Evolutionary conservation across 2,113 vertebrate genomes (phyloP).

Genomic region (Phyllostomus hastatus): DNA sequence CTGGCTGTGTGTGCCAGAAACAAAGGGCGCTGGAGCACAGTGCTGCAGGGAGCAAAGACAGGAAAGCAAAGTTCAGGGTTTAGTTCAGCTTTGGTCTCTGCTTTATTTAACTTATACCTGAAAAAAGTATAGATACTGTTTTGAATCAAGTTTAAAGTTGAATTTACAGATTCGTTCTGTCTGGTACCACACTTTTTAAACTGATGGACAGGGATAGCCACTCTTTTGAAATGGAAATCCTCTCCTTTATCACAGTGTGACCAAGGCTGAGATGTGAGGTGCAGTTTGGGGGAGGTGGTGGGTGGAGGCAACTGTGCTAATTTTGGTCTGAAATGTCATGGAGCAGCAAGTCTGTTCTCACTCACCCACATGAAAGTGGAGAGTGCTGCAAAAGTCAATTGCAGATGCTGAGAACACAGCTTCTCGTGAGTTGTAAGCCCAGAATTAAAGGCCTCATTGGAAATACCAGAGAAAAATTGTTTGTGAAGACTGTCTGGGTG

Average conservation of each 20-base stretch:
- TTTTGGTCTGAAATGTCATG: not conserved
- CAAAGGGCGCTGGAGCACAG: not conserved
- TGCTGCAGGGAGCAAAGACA: fast-evolving
- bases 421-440: not conserved
- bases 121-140: not conserved
- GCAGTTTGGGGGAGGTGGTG: not conserved
- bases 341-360: not conserved
- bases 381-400: not conserved
- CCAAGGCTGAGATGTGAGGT: not conserved
- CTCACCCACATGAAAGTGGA: not conserved
- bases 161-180: not conserved
- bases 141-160: not conserved
- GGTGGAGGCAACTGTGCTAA: too few species aligned
- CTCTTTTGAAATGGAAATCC: not conserved
- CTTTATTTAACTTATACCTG: not conserved
- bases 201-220: not conserved
- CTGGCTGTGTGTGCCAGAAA: too few species aligned
- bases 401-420: not conserved
- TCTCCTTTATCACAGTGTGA: not conserved
- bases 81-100: not conserved
- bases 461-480: not conserved
- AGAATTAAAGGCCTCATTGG: not conserved
- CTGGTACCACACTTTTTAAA: not conserved
- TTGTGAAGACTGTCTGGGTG: not conserved
- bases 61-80: fast-evolving